Conservation (phyloP, 2,113 vertebrate species). For the Callipepla squamata region DNA sequence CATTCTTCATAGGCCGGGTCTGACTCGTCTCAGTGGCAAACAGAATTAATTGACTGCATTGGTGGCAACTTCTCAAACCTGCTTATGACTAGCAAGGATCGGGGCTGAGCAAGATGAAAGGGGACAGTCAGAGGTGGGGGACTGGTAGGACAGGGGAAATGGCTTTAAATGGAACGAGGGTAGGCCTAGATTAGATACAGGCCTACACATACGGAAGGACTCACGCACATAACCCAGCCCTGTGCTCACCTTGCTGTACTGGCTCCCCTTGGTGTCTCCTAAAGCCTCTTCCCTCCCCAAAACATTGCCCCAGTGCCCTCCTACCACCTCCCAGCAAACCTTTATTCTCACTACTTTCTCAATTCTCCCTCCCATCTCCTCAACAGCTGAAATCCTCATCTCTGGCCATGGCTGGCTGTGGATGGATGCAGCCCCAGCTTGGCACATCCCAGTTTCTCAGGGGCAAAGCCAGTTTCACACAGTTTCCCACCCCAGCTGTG, state of each 20-base stretch:
- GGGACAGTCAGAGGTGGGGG: neutral
- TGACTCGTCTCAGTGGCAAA: neutral
- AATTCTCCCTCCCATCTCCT: neutral
- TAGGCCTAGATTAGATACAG: neutral
- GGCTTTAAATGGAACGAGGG: neutral
- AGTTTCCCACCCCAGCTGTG: neutral
- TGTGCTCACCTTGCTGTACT: rapidly evolving
- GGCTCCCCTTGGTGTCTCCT: neutral
- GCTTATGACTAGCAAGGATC: neutral
- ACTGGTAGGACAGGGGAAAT: neutral
- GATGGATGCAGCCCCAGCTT: neutral
- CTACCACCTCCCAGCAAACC: neutral
- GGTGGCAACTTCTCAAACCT: neutral
- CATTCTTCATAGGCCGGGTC: neutral
- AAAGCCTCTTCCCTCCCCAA: neutral
- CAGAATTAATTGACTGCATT: neutral
- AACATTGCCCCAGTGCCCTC: rapidly evolving
- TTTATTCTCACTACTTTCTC: neutral
- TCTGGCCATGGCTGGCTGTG: neutral
- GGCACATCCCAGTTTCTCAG: neutral
- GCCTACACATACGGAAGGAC: neutral
- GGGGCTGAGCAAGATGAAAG: neutral
- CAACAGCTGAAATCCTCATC: neutral
- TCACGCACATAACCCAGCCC: neutral
- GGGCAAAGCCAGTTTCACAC: neutral